These are phyloP conservation scores for Diuraphis noxia DNA, from an alignment of 1,140 invertebrate species.

Conservation along the genomic window DNA sequence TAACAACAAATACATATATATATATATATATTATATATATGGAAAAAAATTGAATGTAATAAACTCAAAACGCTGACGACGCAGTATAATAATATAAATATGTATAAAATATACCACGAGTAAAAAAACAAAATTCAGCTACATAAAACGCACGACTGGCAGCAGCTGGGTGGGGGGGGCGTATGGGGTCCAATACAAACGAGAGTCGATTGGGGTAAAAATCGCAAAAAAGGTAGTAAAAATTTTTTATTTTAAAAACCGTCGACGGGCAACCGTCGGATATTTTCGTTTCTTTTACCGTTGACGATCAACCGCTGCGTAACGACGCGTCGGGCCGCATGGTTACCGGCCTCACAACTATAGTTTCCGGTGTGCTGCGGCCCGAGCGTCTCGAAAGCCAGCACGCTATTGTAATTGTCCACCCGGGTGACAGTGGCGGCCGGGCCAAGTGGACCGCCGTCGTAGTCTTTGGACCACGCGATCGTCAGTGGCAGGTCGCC, in stretches of 20 bases:
- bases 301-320: slow-evolving; percentile 77
- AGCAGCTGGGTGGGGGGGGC: background rate
- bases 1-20: background rate
- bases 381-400: slow-evolving; percentile 77
- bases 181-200: background rate
- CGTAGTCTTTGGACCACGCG: slow-evolving; percentile 73
- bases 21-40: background rate
- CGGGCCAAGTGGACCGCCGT: slow-evolving; percentile 66
- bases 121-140: slow-evolving; percentile 23
- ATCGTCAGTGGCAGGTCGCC: slow-evolving; percentile 77
- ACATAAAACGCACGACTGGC: background rate
- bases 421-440: slow-evolving; percentile 71
- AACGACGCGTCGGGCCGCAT: slow-evolving; percentile 73
- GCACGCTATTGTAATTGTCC: slow-evolving; percentile 76
- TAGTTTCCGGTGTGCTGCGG: slow-evolving; percentile 78
- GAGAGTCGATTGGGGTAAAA: background rate
- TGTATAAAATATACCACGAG: background rate
- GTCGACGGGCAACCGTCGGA: no score
- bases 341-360: slow-evolving; percentile 73
- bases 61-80: background rate
- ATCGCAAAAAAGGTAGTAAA: background rate
- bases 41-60: background rate
- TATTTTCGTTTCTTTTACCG: slow-evolving; percentile 66
- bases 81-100: background rate
- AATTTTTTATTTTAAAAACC: background rate